phyloP scores from a whole-genome alignment of 2,113 vertebrate species.

The Thamnophis sirtalis region DNA sequence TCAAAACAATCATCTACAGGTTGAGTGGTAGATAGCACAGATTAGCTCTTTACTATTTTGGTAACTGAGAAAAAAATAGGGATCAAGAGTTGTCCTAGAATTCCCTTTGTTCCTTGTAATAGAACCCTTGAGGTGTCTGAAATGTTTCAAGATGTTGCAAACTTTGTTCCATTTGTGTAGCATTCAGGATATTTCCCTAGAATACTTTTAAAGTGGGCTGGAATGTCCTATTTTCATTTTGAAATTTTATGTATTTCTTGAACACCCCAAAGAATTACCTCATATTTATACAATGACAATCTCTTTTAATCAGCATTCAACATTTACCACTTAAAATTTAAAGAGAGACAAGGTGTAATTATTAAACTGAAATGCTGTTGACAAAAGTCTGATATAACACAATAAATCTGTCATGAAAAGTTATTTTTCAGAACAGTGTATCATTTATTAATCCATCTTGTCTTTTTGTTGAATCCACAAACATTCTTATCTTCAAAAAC shows the following conservation, averaged over 20 bases:
- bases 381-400: slow-evolving; percentile 15
- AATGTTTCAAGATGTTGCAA: neutral
- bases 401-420: slow-evolving; percentile 37
- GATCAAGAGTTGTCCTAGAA: neutral
- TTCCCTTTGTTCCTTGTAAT: neutral
- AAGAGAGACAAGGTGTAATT: slow-evolving; percentile 37
- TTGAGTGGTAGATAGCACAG: neutral
- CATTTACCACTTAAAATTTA: slow-evolving; percentile 14
- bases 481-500: neutral
- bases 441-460: neutral
- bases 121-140: neutral
- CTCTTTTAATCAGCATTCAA: slow-evolving; percentile 6
- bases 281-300: neutral
- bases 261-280: neutral
- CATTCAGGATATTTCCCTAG: neutral
- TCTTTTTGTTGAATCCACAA: neutral
- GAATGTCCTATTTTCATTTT: neutral
- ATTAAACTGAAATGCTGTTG: slow-evolving; percentile 31
- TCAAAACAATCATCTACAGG: neutral
- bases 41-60: neutral
- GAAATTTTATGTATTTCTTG: neutral
- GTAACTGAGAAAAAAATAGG: neutral
- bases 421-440: slow-evolving; percentile 24
- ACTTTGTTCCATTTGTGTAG: neutral
- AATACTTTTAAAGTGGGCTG: neutral